These are phyloP conservation scores for Ephialtes manifestator DNA, from an alignment of 2,888 invertebrate species.

Conservation along the genomic window DNA sequence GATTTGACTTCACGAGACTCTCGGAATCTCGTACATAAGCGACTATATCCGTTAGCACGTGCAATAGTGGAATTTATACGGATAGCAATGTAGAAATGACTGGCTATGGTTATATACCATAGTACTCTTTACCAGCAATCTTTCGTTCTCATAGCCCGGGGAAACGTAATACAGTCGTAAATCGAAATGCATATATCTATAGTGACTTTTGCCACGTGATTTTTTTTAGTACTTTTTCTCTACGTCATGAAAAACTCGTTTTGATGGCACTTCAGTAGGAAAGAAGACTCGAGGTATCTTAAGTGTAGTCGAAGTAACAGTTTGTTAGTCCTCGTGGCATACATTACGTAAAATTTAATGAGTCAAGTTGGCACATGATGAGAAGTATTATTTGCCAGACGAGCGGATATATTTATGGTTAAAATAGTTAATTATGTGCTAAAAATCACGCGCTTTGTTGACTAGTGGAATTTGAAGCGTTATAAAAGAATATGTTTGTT, in stretches of 20 bases:
- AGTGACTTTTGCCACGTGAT: constrained; percentile 8
- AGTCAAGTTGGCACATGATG: background rate
- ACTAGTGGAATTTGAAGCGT: no score
- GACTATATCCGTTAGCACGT: constrained; percentile 12
- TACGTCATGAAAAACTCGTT: constrained; percentile 5
- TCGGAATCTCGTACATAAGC: constrained; percentile 16
- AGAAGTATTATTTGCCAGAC: background rate
- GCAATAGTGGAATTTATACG: constrained; percentile 9
- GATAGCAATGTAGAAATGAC: background rate
- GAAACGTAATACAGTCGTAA: background rate
- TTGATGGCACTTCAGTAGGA: background rate
- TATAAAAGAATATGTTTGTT: no score
- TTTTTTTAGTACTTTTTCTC: background rate
- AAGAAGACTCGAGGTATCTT: background rate
- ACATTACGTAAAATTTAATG: constrained; percentile 24
- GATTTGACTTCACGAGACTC: constrained; percentile 27
- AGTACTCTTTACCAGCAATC: background rate
- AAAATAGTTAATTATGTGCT: background rate
- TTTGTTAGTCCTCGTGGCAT: constrained; percentile 21
- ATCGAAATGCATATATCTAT: background rate
- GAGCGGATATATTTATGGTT: background rate
- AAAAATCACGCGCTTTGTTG: background rate
- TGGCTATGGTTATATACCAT: background rate
- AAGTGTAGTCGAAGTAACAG: constrained; percentile 20
- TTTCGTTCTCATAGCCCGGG: background rate